phyloP scores from a whole-genome alignment of 2,888 invertebrate species.

The Leucophenga montana region DNA sequence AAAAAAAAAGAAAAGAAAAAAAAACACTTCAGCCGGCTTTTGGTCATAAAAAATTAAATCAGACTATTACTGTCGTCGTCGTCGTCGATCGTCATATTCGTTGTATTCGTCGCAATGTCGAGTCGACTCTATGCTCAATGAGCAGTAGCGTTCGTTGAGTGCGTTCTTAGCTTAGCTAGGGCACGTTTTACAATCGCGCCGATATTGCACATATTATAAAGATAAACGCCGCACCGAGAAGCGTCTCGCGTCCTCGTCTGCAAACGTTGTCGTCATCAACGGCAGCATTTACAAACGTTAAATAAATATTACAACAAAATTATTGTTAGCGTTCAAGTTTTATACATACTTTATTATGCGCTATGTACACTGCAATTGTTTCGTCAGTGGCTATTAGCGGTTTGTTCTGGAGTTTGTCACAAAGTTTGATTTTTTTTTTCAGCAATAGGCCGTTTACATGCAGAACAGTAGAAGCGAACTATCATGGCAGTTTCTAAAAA shows the following conservation, averaged over 20 bases:
- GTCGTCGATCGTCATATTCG: too few relatives aligned
- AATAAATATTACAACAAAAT: slow-evolving; percentile 64
- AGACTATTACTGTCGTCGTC: background rate
- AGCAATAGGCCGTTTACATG: too few relatives aligned
- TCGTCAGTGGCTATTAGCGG: too few relatives aligned
- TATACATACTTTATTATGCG: too few relatives aligned
- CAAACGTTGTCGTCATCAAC: slow-evolving; percentile 34
- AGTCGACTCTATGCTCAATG: too few relatives aligned
- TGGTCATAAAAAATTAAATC: slow-evolving; percentile 18
- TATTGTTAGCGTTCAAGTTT: slow-evolving; percentile 46
- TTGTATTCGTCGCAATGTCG: too few relatives aligned
- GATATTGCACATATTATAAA: slow-evolving; percentile 66
- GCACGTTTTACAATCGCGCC: slow-evolving; percentile 51
- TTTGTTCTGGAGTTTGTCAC: too few relatives aligned
- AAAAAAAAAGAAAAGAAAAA: slow-evolving; percentile 36
- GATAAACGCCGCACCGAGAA: slow-evolving; percentile 47
- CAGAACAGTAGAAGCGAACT: too few relatives aligned
- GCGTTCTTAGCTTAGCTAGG: background rate
- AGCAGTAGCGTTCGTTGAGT: background rate
- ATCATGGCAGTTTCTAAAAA: too few relatives aligned
- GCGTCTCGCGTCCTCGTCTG: slow-evolving; percentile 31
- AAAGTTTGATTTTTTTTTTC: background rate
- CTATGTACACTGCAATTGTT: too few relatives aligned
- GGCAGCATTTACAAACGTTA: slow-evolving; percentile 35
- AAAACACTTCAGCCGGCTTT: slow-evolving; percentile 34